These are phyloP conservation scores for Tadarida brasiliensis DNA, from an alignment of 2,797 vertebrate genomes.

Conservation along the genomic window DNA sequence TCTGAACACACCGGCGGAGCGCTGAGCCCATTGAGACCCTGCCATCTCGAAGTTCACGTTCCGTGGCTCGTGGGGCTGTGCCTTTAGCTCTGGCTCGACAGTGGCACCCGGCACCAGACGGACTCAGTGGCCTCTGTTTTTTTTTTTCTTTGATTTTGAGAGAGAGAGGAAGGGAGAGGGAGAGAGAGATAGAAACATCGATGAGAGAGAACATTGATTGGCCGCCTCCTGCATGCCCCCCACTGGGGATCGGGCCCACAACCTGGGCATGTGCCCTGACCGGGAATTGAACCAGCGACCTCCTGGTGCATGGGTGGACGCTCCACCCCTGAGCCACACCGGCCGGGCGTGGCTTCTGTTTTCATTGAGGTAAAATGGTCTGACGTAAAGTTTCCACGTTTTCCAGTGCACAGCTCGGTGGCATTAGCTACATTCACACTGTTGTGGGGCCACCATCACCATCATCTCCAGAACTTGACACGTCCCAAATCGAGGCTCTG, in stretches of 20 bases:
- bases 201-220: too few relatives aligned
- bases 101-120: accelerated
- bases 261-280: too few relatives aligned
- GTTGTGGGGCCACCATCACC: background rate
- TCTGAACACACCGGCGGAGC: too few relatives aligned
- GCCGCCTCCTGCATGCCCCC: too few relatives aligned
- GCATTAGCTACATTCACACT: background rate
- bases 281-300: too few relatives aligned
- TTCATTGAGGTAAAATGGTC: background rate
- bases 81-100: accelerated
- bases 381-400: background rate
- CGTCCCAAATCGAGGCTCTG: background rate
- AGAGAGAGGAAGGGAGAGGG: too few relatives aligned
- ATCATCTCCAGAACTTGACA: background rate
- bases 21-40: background rate
- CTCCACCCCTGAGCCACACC: too few relatives aligned
- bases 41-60: accelerated
- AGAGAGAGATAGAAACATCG: too few relatives aligned
- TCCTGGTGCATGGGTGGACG: too few relatives aligned
- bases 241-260: too few relatives aligned
- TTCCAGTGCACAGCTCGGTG: background rate
- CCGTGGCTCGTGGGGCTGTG: accelerated
- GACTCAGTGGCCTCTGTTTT: background rate
- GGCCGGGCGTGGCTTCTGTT: background rate
- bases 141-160: too few relatives aligned